Base-by-base conservation (phyloP, 2,797 vertebrate genomes). In the Astyanax mexicanus region DNA sequence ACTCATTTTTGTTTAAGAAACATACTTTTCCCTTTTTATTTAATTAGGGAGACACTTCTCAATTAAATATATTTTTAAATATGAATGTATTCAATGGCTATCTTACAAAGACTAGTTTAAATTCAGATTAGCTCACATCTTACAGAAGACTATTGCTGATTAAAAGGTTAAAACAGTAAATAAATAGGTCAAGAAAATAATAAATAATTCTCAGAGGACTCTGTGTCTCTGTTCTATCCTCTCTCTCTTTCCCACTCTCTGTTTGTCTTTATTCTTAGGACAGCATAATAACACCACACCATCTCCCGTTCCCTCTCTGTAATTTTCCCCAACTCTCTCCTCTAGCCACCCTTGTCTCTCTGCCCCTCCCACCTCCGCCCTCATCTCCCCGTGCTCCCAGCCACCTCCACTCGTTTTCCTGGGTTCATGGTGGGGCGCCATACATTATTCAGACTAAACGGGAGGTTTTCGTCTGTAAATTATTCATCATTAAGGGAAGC, bases 361-460 rank as follows among this genome's bases (percentile, higher is more conserved):
- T 40, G 45, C 45, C 47, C 19, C 55, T 74, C 45, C 38, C 23
- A 27, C 5, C 62, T 62, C 57, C 57, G 23, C 38, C 61, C 64
- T 61, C 61, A 3, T 44, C 38, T 65, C 23, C 17, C 25, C 23
- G 42, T 23, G 37, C 44, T 42, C 65, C 35, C 35, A 11, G 29
- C n/a, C 27, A n/a, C 15, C 67, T 65, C 25, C 49, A 2, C 38
- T 64, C 11, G 40, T 78, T 70, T 84, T 74, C 44, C 17, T 40
- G 58, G 11, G 58, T 58, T 73, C 61, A 62, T 68, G 23, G 32
- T 44, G 65, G 47, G 54, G 27, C 25, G 12, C 35, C 25, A 75
- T 84, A 32, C 49, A 70, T 80, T 81, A 81, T 85, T 84, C 8
- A 79, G 57, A 70, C 51, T 65, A 25, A 32, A 60, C 32, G 17